phyloP scores from a whole-genome alignment of 1,140 invertebrate species.

The Orchesella cincta region DNA sequence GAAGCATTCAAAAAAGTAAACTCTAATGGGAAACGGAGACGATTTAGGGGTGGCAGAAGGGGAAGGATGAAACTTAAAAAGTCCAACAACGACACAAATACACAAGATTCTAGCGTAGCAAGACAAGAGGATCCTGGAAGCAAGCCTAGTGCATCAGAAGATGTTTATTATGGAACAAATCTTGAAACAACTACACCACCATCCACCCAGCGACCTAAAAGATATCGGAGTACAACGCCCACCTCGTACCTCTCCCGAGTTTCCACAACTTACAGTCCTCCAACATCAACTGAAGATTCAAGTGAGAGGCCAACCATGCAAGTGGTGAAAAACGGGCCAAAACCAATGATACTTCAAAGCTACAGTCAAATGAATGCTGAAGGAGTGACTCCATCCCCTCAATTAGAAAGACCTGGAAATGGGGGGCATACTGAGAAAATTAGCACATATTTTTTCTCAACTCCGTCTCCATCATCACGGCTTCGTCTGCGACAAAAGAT shows the following conservation, averaged over 20 bases:
- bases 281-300: background rate
- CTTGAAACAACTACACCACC: background rate
- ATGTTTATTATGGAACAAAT: background rate
- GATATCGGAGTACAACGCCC: slow-evolving; percentile 22
- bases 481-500: slow-evolving; percentile 10
- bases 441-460: slow-evolving; percentile 33
- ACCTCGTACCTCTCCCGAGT: background rate
- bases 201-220: background rate
- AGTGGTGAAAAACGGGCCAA: slow-evolving; percentile 34
- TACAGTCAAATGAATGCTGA: background rate
- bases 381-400: slow-evolving; percentile 21
- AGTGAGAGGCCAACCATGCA: background rate
- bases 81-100: slow-evolving; percentile 8
- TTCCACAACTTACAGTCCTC: background rate
- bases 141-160: background rate
- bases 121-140: background rate
- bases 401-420: slow-evolving; percentile 40
- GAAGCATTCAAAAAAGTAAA: slow-evolving; percentile 45
- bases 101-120: background rate
- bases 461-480: slow-evolving; percentile 3
- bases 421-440: slow-evolving; percentile 37
- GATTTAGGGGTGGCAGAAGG: slow-evolving; percentile 26
- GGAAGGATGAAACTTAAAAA: slow-evolving; percentile 27
- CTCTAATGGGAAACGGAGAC: slow-evolving; percentile 25
- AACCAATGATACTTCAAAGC: slow-evolving; percentile 37